Evolutionary conservation across 1,140 invertebrate species (phyloP).

Genomic region (Orchesella cincta): DNA sequence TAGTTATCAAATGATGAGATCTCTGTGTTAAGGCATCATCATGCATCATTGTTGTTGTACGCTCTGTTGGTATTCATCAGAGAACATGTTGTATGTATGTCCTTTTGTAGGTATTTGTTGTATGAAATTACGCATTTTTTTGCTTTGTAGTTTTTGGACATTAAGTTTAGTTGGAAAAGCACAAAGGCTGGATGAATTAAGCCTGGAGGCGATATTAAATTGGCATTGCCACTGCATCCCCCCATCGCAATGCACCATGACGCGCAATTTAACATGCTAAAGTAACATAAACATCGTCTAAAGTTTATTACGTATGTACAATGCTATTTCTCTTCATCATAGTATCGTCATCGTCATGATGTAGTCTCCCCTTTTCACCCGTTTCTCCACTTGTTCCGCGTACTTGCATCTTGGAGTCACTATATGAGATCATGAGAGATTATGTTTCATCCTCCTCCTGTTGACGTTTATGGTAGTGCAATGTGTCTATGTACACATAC

Average conservation of each 20-base stretch:
- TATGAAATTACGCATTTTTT: too few relatives aligned
- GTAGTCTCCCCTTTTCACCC: neutral
- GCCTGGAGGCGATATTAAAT: slow-evolving; percentile 6
- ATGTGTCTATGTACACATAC: too few relatives aligned
- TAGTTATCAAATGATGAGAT: too few relatives aligned
- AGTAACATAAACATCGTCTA: neutral
- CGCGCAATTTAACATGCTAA: neutral
- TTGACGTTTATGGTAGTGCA: too few relatives aligned
- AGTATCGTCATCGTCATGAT: neutral
- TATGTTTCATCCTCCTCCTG: neutral
- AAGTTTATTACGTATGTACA: neutral
- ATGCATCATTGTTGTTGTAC: too few relatives aligned
- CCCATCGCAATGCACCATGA: too few relatives aligned
- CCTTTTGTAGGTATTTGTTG: too few relatives aligned
- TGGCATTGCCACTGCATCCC: neutral
- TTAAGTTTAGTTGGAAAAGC: too few relatives aligned
- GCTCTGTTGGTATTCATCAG: too few relatives aligned
- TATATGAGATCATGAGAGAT: neutral
- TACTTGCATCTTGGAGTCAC: neutral
- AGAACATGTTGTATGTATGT: too few relatives aligned
- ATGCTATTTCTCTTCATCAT: neutral
- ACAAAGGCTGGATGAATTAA: neutral
- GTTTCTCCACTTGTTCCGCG: neutral
- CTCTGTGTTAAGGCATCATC: too few relatives aligned
- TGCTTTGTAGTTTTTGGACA: too few relatives aligned